Conservation (phyloP, 30 jellyfish, hydroid and myxozoan species). For the Chrysaora quinquecirrha region DNA sequence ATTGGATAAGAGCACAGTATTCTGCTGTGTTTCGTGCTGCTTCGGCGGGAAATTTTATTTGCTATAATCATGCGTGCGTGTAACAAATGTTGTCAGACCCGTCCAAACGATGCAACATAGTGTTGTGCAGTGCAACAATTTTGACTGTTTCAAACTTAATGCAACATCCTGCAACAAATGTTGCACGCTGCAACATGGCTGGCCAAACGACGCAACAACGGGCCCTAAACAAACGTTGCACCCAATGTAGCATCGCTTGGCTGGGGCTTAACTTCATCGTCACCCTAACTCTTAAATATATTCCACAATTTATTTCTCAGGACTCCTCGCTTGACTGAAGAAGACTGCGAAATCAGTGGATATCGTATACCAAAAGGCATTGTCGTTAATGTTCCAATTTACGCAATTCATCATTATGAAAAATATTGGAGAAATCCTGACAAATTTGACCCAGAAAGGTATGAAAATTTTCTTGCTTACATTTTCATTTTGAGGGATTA, state of each 20-base stretch:
- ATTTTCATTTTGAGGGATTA: neutral
- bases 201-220: neutral
- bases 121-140: no score
- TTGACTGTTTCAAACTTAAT: no score
- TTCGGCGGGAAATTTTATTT: no score
- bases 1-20: no score
- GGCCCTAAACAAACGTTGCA: neutral
- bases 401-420: constrained; percentile 30
- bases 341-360: constrained; percentile 12
- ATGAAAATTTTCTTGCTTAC: neutral
- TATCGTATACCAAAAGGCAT: neutral
- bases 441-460: constrained; percentile 56
- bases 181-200: no score
- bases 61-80: no score
- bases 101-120: no score
- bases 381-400: constrained; percentile 17
- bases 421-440: constrained; percentile 33
- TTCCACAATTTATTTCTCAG: neutral
- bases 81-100: no score
- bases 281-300: neutral
- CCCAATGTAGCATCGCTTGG: neutral
- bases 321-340: constrained; percentile 4
- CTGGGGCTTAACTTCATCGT: neutral
- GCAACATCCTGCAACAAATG: no score
- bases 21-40: no score